Conservation (phyloP, 1,140 invertebrate genomes). For the Atopsyche davidsoni region DNA sequence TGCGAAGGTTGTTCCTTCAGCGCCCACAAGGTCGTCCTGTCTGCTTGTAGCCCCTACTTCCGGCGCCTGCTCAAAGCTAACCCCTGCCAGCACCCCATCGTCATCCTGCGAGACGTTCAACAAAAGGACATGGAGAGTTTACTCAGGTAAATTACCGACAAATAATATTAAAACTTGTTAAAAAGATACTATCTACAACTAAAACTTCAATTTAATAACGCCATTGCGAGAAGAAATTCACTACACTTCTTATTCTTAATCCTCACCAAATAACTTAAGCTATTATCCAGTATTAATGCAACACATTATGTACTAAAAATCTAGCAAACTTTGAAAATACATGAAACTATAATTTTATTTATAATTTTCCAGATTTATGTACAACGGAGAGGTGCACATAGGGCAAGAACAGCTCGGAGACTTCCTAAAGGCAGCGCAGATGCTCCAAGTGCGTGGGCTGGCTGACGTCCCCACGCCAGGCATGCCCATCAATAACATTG, state of each 20-base stretch:
- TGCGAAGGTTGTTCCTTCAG: slow-evolving; percentile 83
- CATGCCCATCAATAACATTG: slow-evolving; percentile 45
- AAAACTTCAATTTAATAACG: neutral
- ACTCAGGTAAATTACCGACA: slow-evolving; percentile 66
- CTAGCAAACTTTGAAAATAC: slow-evolving; percentile 1
- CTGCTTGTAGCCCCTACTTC: slow-evolving; percentile 90
- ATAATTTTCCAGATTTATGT: slow-evolving; percentile 79
- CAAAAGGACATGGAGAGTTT: slow-evolving; percentile 86
- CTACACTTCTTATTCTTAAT: neutral
- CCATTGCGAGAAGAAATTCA: neutral
- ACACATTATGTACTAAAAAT: neutral
- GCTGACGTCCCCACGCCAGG: slow-evolving; percentile 71
- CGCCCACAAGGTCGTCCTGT: slow-evolving; percentile 86
- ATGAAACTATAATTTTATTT: slow-evolving; percentile 4
- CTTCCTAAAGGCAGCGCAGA: slow-evolving; percentile 84
- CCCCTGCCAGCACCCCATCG: slow-evolving; percentile 89
- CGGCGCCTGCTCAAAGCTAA: slow-evolving; percentile 82
- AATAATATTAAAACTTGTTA: too few relatives aligned
- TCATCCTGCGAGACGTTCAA: slow-evolving; percentile 83
- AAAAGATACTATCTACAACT: too few relatives aligned
- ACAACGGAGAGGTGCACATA: slow-evolving; percentile 89
- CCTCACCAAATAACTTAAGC: neutral
- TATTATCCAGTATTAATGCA: neutral
- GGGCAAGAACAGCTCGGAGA: slow-evolving; percentile 83
- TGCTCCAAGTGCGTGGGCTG: slow-evolving; percentile 83